Evolutionary conservation across 2,113 vertebrate species (phyloP).

Genomic region (Myodes glareolus): DNA sequence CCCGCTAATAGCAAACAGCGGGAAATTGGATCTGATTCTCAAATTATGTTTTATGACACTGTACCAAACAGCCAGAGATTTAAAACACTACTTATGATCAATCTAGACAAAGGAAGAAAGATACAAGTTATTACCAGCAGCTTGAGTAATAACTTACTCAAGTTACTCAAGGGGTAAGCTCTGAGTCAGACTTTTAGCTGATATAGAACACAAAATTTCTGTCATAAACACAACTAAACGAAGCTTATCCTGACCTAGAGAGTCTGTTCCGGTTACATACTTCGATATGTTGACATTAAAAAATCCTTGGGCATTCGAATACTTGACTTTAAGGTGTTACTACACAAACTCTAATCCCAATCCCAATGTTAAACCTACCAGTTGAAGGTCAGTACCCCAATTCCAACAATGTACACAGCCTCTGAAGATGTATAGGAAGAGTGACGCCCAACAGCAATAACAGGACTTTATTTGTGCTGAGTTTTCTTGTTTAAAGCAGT

Average conservation of each 20-base stretch:
- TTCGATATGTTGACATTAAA: neutral
- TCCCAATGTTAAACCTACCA: neutral
- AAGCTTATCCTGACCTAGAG: neutral
- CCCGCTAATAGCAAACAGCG: neutral
- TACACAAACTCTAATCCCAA: neutral
- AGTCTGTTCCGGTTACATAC: neutral
- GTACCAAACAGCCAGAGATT: neutral
- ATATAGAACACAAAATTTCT: neutral
- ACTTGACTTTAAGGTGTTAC: neutral
- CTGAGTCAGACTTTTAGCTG: constrained; percentile 27
- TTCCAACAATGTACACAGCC: neutral
- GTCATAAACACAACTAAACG: constrained; percentile 18
- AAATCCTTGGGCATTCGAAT: neutral
- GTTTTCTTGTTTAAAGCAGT: neutral
- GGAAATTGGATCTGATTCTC: neutral
- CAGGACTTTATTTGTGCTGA: neutral
- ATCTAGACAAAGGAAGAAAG: constrained; percentile 12
- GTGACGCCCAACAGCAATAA: neutral
- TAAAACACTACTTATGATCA: constrained; percentile 1
- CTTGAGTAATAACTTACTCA: neutral
- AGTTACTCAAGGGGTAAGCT: constrained; percentile 28
- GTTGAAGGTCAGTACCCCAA: neutral
- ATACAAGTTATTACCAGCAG: neutral
- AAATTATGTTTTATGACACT: neutral
- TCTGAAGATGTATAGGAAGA: neutral